These are phyloP conservation scores for Paedocypris sp. DNA, from an alignment of 2,113 vertebrate species.

Conservation along the genomic window DNA sequence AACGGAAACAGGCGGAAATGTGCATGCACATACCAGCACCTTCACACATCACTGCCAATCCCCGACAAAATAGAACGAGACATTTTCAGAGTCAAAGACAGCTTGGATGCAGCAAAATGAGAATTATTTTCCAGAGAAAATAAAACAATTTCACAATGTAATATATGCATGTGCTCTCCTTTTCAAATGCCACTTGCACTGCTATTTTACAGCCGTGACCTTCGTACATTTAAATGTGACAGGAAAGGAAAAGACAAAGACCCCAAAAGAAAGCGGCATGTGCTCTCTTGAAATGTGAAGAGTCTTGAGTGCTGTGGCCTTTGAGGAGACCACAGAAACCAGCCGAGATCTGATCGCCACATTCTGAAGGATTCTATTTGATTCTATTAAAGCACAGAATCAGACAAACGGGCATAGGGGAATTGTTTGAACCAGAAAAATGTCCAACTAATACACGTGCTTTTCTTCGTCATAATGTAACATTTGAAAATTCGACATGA, in stretches of 20 bases:
- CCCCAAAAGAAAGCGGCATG: background rate
- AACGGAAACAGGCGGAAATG: background rate
- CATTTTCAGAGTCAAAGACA: no score
- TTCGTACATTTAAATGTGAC: background rate
- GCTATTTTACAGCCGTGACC: background rate
- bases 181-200: background rate
- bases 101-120: no score
- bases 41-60: no score
- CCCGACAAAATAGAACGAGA: no score
- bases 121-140: no score
- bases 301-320: conserved; percentile 11
- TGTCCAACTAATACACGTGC: no score
- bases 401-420: background rate
- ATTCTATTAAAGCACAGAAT: conserved; percentile 15
- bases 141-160: no score
- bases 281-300: background rate
- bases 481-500: no score
- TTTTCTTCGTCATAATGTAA: no score
- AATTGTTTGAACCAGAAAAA: no score
- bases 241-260: background rate
- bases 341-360: background rate
- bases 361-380: conserved; percentile 2
- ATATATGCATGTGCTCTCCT: no score
- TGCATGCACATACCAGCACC: no score
- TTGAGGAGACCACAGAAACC: conserved; percentile 8